Evolutionary conservation across 2,888 invertebrate species (phyloP).

Genomic region (Acleris literana): DNA sequence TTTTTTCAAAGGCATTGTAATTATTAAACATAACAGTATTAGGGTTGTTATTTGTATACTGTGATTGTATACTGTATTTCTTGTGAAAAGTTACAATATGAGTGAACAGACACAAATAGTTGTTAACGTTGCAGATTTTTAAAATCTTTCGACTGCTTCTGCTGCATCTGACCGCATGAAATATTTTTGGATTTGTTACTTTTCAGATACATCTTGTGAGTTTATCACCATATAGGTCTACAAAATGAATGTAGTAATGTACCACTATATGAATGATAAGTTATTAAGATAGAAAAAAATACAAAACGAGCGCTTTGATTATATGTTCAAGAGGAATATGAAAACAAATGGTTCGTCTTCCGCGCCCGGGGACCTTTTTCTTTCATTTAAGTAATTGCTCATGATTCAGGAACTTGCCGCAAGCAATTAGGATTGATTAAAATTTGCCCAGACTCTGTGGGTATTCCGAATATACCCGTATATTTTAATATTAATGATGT

Average conservation of each 20-base stretch:
- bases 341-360: constrained; percentile 44
- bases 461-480: constrained; percentile 10
- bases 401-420: constrained; percentile 59
- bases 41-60: too few species aligned
- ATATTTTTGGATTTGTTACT: too few species aligned
- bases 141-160: too few species aligned
- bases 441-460: constrained; percentile 54
- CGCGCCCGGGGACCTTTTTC: constrained; percentile 44
- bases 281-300: neutral
- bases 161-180: too few species aligned
- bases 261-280: neutral
- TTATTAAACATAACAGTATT: too few species aligned
- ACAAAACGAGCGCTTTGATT: neutral
- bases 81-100: too few species aligned
- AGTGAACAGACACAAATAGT: too few species aligned
- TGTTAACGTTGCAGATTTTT: too few species aligned
- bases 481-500: constrained; percentile 10
- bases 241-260: neutral
- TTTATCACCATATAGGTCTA: too few species aligned
- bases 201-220: too few species aligned
- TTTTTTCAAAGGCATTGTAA: neutral
- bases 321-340: constrained; percentile 30
- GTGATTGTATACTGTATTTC: too few species aligned
- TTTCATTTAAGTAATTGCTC: constrained; percentile 69
- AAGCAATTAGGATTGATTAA: constrained; percentile 69